These are phyloP conservation scores for Pardosa pseudoannulata DNA, from an alignment of 2,888 invertebrate genomes.

Conservation along the genomic window DNA sequence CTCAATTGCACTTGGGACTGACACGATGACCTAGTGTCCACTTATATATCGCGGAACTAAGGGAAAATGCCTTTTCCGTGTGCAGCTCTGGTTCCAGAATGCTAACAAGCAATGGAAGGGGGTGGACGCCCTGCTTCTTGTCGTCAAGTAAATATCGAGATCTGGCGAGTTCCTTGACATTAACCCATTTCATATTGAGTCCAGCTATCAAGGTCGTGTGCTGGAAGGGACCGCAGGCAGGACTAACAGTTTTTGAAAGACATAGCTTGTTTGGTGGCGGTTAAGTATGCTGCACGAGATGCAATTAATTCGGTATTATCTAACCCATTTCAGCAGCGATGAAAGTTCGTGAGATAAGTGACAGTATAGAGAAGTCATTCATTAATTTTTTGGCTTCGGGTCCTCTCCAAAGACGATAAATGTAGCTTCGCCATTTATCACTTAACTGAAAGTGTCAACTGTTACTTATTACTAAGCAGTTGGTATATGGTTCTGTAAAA, in stretches of 20 bases:
- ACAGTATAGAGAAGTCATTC: too few relatives aligned
- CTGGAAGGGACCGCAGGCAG: not conserved
- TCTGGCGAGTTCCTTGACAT: slow-evolving; percentile 32
- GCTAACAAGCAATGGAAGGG: not conserved
- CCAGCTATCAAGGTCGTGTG: slow-evolving; percentile 56
- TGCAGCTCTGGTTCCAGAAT: not conserved
- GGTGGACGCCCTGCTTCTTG: not conserved
- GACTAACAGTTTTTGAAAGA: not conserved
- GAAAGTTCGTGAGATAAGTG: too few relatives aligned
- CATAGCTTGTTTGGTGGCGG: not conserved
- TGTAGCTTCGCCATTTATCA: too few relatives aligned
- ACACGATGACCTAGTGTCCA: slow-evolving; percentile 53
- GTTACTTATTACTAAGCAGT: too few relatives aligned
- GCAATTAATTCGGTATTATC: too few relatives aligned
- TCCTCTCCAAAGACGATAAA: too few relatives aligned
- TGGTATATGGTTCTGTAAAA: too few relatives aligned
- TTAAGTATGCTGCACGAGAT: not conserved
- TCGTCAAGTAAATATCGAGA: not conserved
- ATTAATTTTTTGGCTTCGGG: too few relatives aligned
- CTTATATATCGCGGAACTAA: slow-evolving; percentile 66
- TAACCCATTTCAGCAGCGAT: too few relatives aligned
- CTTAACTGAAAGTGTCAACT: too few relatives aligned
- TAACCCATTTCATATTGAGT: slow-evolving; percentile 56
- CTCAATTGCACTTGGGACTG: slow-evolving; percentile 39
- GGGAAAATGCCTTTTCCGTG: slow-evolving; percentile 22